Evolutionary conservation across 2,797 vertebrate species (phyloP).

Genomic region (Spondyliosoma cantharus): DNA sequence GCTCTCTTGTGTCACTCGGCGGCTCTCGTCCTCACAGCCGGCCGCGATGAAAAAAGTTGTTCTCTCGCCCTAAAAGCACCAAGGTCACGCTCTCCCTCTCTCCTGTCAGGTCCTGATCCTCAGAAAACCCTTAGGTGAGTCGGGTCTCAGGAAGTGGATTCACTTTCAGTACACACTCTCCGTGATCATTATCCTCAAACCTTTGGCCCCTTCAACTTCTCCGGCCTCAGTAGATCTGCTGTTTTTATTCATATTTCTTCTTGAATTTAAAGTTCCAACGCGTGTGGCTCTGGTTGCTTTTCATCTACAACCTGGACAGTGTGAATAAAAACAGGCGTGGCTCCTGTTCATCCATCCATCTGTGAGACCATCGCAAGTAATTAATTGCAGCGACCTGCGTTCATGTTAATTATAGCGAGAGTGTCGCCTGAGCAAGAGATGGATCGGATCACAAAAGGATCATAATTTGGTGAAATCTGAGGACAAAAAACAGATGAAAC

Average conservation of each 20-base stretch:
- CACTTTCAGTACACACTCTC: constrained; percentile 24
- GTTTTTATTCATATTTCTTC: neutral
- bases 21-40: constrained; percentile 32
- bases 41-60: constrained; percentile 48
- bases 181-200: constrained; percentile 33
- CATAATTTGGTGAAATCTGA: neutral
- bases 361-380: neutral
- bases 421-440: neutral
- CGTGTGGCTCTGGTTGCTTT: neutral
- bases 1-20: constrained; percentile 50
- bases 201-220: constrained; percentile 23
- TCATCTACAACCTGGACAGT: neutral
- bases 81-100: constrained; percentile 44
- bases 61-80: constrained; percentile 58
- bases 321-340: neutral
- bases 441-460: neutral
- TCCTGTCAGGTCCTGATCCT: constrained; percentile 58
- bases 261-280: neutral
- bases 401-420: constrained; percentile 3
- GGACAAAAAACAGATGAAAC: neutral
- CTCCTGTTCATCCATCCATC: neutral
- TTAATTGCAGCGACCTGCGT: constrained; percentile 13
- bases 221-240: neutral
- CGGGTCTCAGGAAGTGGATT: constrained; percentile 38
- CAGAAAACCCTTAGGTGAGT: constrained; percentile 38